Evolutionary conservation across 2,113 vertebrate genomes (phyloP), one percentile per base, ranked within the genome.

Genomic region (Pseudopipra pipra): DNA sequence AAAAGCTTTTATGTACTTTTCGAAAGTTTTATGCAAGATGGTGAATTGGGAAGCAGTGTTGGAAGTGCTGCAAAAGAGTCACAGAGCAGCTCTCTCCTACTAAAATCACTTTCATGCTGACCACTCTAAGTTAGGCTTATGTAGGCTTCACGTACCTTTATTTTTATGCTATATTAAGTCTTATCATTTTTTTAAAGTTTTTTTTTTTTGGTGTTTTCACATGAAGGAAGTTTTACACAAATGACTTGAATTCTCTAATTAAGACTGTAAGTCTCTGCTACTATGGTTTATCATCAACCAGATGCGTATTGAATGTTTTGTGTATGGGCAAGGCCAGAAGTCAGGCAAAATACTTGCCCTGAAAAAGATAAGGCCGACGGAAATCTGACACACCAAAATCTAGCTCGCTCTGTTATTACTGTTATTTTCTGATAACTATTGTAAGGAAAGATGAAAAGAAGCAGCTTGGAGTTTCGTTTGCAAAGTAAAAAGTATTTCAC

Each of bases 201-300:
- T 16, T 54, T 30, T 30, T 28, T 33, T 49, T 21, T 33, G 9
- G 11, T 31, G 8, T 52, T 87, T 79, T 83, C n/a, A 66, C 0
- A 1, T 25, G 5, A 44, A 79, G 24, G 9, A 37, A 30, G 8
- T 80, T 70, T 85, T 30, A 74, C 10, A 79, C 15, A 65, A 73
- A 47, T 33, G 4, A 51, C 70, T 89, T 33, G 8, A 77, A 87
- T 52, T 71, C 30, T 43, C 5, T n/a, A 41, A 41, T 13, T 85
- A 62, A 54, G 3, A 84, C 19, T 13, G 51, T 9, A 81, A 52
- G 44, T 86, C 6, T 71, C 25, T 54, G 2, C 39, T 47, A 11
- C n/a, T 65, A 46, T 0, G 33, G 54, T 80, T 94, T 39, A 91
- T 91, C 54, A 94, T 95, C 94, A 91, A 94, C 70, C 19, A 85